Evolutionary conservation across 2,797 vertebrate genomes (phyloP), one percentile per base, ranked within the genome.

Genomic region (Rhynchotus rufescens): DNA sequence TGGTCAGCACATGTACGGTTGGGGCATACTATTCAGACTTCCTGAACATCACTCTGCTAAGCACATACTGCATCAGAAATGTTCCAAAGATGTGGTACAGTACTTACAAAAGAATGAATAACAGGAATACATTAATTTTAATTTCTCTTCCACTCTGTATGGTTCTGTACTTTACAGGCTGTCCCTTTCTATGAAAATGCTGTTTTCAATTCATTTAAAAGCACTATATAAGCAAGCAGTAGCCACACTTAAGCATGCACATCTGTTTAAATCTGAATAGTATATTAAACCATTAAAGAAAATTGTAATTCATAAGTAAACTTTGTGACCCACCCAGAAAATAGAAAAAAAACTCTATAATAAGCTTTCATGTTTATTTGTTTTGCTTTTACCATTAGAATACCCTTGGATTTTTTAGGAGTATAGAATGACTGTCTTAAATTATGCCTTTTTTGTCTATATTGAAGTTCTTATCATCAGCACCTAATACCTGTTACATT

Each of bases 261-360:
- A 89, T 79, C 60, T 86, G 51, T 56, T 84, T 64, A 87, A 80
- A 90, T 68, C 77, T 89, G 5, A 77, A 80, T 68, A 92, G 69
- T 15, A 28, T 15, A 64, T 72, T 62, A 80, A 42, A 74, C 64
- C 19, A 90, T 51, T 44, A 82, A 64, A 82, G 47, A 49, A 91
- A 91, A 89, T 52, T 12, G 28, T 72, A 88, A 65, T 78, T 86
- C 5, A 68, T 32, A 10, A 87, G 32, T 51, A 67, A 80, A 65
- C 34, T 80, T 89, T 89, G 28, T 60, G 22, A 28, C 26, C 25
- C 32, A 32, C 54, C 44, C 36, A 34, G 23, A 85, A 81, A 93
- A 84, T 9, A 59, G 42, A 10, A 61, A 64, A 78, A 88, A 45
- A 25, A 4, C 11, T 52, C n/a, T 80, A 23, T 28, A 72, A 36